Base-by-base conservation (phyloP, 2,888 invertebrate species). In the Luffia ferchaultella region DNA sequence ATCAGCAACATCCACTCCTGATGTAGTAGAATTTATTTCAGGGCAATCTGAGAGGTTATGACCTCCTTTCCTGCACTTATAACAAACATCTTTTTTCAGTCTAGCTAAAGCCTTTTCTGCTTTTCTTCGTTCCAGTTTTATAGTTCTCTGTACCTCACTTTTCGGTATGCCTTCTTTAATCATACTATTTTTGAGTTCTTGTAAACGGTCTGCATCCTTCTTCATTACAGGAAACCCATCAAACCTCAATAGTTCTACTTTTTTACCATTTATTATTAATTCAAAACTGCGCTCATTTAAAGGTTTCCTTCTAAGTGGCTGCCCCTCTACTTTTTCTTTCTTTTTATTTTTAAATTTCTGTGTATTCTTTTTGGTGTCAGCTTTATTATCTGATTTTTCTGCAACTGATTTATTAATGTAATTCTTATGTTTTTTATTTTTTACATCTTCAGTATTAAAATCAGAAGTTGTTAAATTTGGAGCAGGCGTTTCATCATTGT, bases 41-140 rank as follows among this genome's bases (percentile, higher is more conserved):
- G 95, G 94, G 75, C 96, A 96, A 54, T 94, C 92, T 0, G 92
- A 89, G 30, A 95, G 74, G 58, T 89, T 87, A 64, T 96, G 96
- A 0, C 95, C 95, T 5, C 90, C 86, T 72, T 90, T 87, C 49
- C 83, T 72, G 65, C 95, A 95, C 59, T 93, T 90, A 64, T 91
- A 95, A 65, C 95, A 95, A 1, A 90, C 89, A 66, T 89, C 89
- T 60, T 88, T 89, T 60, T 87, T 88, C 49, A 89, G 69, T 44
- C 90, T 79, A 0, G 90, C 82, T 30, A 92, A 72, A 0, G 87
- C 86, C 69, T 92, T 92, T 62, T 93, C 92, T 2, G 92, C 91
- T 64, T 86, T 86, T 52, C 92, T 73, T 46, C 91, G 79, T 64
- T 92, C 91, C 16, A 90, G 61, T 65, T 92, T 91, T 68, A 92